phyloP scores from a whole-genome alignment of 2,888 invertebrate genomes.

The Cartodere bifasciata region DNA sequence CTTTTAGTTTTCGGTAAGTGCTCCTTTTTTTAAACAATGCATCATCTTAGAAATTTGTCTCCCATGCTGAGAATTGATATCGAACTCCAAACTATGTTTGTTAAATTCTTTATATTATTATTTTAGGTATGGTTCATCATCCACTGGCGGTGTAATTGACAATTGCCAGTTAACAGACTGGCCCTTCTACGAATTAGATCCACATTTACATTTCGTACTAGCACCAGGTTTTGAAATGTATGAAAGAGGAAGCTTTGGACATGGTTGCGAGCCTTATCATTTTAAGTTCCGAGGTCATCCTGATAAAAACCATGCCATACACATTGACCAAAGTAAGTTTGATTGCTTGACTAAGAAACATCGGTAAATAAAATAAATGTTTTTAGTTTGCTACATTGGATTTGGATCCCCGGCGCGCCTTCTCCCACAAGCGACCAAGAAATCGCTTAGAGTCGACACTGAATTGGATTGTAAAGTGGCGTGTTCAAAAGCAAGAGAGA shows the following conservation, averaged over 20 bases:
- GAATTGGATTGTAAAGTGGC: slow-evolving; percentile 58
- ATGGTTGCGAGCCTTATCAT: slow-evolving; percentile 64
- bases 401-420: slow-evolving; percentile 65
- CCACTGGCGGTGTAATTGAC: slow-evolving; percentile 50
- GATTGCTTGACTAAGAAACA: background rate
- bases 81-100: no score
- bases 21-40: no score
- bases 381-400: slow-evolving; percentile 62
- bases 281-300: slow-evolving; percentile 29
- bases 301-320: slow-evolving; percentile 19
- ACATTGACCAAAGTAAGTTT: slow-evolving; percentile 28
- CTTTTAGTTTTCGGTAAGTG: slow-evolving; percentile 60
- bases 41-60: no score
- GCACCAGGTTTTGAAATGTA: slow-evolving; percentile 63
- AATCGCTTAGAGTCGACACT: slow-evolving; percentile 49
- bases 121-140: slow-evolving; percentile 52
- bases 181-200: slow-evolving; percentile 52
- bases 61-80: no score
- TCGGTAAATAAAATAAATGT: background rate
- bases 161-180: slow-evolving; percentile 72
- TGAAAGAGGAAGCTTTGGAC: slow-evolving; percentile 67
- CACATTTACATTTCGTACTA: slow-evolving; percentile 41
- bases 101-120: slow-evolving; percentile 1
- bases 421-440: slow-evolving; percentile 49
- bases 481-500: slow-evolving; percentile 45